Evolutionary conservation across 2,888 invertebrate genomes (phyloP).

Genomic region (Molanna angustata): DNA sequence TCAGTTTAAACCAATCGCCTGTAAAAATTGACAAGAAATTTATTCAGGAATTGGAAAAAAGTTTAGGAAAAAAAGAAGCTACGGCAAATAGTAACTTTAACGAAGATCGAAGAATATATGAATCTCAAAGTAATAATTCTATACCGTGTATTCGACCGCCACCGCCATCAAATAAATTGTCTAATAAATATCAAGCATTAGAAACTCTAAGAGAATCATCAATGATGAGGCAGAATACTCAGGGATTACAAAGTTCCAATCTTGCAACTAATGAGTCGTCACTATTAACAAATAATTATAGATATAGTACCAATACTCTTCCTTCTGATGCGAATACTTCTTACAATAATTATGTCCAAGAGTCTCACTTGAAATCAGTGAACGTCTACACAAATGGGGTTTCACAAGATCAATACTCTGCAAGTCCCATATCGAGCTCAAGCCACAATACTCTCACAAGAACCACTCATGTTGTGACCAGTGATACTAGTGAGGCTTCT

Average conservation of each 20-base stretch:
- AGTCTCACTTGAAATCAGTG: not conserved
- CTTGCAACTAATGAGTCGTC: too few species aligned
- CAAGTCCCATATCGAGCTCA: conserved; percentile 4
- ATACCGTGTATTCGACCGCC: conserved; percentile 26
- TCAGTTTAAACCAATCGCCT: conserved; percentile 18
- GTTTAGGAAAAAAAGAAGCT: conserved; percentile 50
- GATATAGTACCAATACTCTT: conserved; percentile 28
- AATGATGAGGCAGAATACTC: conserved; percentile 10
- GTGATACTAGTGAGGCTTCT: conserved; percentile 9
- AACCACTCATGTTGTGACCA: conserved; percentile 7
- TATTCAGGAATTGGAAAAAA: conserved; percentile 64
- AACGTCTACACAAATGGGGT: conserved; percentile 9
- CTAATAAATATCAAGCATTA: conserved; percentile 32
- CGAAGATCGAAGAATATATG: conserved; percentile 32
- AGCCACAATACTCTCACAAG: conserved; percentile 10
- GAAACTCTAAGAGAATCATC: conserved; percentile 25
- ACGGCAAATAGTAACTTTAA: conserved; percentile 45
- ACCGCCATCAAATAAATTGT: conserved; percentile 40
- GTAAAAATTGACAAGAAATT: conserved; percentile 54
- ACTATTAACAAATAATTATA: conserved; percentile 12
- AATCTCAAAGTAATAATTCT: conserved; percentile 10
- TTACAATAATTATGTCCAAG: too few species aligned
- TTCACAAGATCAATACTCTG: conserved; percentile 4
- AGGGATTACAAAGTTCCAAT: conserved; percentile 10
- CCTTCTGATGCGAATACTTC: conserved; percentile 17